Percentiles rank a stretch among this genome's conserved stretches.
Conservation (phyloP, 2,888 invertebrate genomes). For the Athrips mouffetella region DNA sequence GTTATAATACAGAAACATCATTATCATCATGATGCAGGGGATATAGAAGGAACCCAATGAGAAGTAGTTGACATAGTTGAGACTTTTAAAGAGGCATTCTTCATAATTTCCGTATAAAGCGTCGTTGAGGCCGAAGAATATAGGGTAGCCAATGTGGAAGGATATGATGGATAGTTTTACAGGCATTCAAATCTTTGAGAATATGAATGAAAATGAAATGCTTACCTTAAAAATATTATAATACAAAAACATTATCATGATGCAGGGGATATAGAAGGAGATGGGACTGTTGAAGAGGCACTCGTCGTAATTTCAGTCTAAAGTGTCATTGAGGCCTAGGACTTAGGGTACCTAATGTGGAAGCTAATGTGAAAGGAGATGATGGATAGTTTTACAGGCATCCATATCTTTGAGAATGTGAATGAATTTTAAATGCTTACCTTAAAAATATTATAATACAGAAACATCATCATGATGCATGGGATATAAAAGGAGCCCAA, state of each 20-base stretch:
- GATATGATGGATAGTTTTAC: no score
- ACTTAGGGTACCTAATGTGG: conserved; percentile 97
- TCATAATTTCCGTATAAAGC: conserved; percentile 90
- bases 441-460: conserved; percentile 98
- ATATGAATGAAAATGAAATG: no score
- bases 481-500: conserved; percentile 99
- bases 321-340: conserved; percentile 96
- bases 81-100: conserved; percentile 97
- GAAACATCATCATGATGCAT: conserved; percentile 97
- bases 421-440: conserved; percentile 79
- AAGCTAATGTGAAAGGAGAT: conserved; percentile 94
- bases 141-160: conserved; percentile 97
- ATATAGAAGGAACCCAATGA: conserved; percentile 99
- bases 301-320: conserved; percentile 87
- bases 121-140: conserved; percentile 96
- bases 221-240: conserved; percentile 97
- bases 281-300: conserved; percentile 98
- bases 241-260: conserved; percentile 98
- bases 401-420: no score
- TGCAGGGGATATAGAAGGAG: conserved; percentile 99
- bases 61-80: conserved; percentile 98
- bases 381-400: no score
- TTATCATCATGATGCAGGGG: conserved; percentile 98
- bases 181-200: no score
- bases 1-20: conserved; percentile 97